Conservation (phyloP, 1,140 invertebrate species). For the Zaprionus inermis region DNA sequence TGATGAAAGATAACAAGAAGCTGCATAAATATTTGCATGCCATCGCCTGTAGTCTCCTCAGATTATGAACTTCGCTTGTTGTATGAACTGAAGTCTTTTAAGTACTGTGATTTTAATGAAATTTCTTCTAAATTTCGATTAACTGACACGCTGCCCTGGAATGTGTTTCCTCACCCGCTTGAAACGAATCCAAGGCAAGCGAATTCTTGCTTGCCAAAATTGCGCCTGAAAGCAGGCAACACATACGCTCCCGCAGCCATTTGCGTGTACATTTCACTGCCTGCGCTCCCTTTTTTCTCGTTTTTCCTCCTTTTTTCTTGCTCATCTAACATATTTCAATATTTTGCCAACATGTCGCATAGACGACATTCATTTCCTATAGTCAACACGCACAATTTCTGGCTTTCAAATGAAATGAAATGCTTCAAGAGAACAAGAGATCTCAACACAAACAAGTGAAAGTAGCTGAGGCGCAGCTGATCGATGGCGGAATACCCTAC, state of each 20-base stretch:
- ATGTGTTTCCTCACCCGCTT: not conserved
- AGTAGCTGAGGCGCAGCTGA: not conserved
- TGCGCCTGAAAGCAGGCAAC: constrained; percentile 26
- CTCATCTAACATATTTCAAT: constrained; percentile 62
- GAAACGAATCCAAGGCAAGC: not conserved
- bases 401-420: constrained; percentile 76
- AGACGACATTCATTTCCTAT: constrained; percentile 78
- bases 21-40: constrained; percentile 44
- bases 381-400: constrained; percentile 81
- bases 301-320: not conserved
- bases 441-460: constrained; percentile 23
- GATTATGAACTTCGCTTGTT: constrained; percentile 11
- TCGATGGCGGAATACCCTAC: not conserved
- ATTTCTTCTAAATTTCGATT: constrained; percentile 2
- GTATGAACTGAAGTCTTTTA: not conserved
- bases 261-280: constrained; percentile 24
- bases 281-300: constrained; percentile 10
- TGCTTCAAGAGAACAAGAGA: constrained; percentile 52
- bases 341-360: constrained; percentile 77
- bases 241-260: constrained; percentile 48
- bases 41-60: not conserved
- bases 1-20: constrained; percentile 36
- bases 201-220: constrained; percentile 31
- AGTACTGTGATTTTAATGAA: constrained; percentile 1
- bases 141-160: constrained; percentile 7